These are phyloP conservation scores for Zapus hudsonius DNA, from an alignment of 2,113 vertebrate species.

Conservation along the genomic window DNA sequence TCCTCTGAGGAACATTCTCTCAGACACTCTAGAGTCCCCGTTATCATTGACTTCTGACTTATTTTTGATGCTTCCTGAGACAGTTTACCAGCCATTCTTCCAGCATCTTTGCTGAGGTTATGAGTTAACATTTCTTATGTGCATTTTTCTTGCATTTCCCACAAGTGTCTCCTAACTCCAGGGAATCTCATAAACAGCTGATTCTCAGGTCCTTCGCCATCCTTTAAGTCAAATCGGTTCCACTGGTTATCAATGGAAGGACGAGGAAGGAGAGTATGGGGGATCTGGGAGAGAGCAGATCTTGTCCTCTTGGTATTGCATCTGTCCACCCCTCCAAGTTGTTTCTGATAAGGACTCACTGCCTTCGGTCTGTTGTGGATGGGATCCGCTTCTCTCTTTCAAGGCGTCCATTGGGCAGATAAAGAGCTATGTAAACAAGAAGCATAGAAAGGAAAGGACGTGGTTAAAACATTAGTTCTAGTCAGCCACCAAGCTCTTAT, in stretches of 20 bases:
- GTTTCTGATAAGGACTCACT: not conserved
- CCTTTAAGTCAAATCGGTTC: not conserved
- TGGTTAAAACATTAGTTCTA: not conserved
- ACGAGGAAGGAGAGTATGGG: not conserved
- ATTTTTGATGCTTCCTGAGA: not conserved
- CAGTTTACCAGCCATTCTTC: not conserved
- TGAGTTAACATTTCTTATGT: not conserved
- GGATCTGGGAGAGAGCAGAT: not conserved
- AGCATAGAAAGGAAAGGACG: not conserved
- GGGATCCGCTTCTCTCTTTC: not conserved
- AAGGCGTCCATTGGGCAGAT: not conserved
- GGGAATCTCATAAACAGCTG: not conserved
- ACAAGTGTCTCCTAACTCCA: not conserved
- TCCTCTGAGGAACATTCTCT: not conserved
- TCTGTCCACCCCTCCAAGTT: not conserved
- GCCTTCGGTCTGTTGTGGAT: not conserved
- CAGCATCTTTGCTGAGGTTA: not conserved
- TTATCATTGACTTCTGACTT: not conserved
- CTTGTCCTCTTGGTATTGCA: not conserved
- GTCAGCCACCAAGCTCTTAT: not conserved
- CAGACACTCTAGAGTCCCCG: not conserved
- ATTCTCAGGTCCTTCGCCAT: not conserved
- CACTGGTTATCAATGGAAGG: not conserved
- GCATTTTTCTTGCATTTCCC: not conserved
- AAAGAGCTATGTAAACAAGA: not conserved